These are phyloP conservation scores for Coryphaenoides rupestris DNA, from an alignment of 2,113 vertebrate species.

Conservation along the genomic window DNA sequence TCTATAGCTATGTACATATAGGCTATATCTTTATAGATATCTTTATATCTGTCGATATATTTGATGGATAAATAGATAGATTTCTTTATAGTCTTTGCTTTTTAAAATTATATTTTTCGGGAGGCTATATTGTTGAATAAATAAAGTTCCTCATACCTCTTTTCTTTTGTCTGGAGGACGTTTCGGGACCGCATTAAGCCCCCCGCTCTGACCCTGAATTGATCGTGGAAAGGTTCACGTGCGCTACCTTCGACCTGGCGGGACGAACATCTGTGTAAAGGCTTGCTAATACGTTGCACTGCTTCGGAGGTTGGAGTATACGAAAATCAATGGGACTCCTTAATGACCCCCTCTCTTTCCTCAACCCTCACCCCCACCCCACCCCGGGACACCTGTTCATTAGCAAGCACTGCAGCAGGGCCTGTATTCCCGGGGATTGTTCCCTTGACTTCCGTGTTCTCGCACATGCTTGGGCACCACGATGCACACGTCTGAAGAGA, in stretches of 20 bases:
- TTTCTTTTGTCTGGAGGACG: conserved; percentile 18
- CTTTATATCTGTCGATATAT: too few relatives aligned
- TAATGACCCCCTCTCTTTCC: conserved; percentile 2
- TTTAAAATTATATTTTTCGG: too few relatives aligned
- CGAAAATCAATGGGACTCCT: conserved; percentile 26
- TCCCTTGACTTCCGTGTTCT: background rate
- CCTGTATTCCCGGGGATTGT: background rate
- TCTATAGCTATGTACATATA: too few relatives aligned
- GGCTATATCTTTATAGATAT: too few relatives aligned
- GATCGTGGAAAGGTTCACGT: conserved; percentile 42
- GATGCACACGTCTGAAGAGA: conserved; percentile 8
- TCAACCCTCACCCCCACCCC: background rate
- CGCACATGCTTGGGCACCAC: too few relatives aligned
- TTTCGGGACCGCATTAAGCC: conserved; percentile 31
- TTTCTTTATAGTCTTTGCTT: too few relatives aligned
- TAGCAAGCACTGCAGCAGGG: conserved; percentile 14
- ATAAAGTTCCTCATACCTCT: conserved; percentile 7
- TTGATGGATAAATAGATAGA: too few relatives aligned
- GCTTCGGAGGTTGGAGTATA: conserved; percentile 5
- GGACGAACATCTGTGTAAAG: conserved; percentile 16
- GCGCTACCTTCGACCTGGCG: conserved; percentile 32
- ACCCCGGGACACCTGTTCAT: conserved; percentile 24
- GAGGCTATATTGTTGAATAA: too few relatives aligned
- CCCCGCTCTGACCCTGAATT: conserved; percentile 54
- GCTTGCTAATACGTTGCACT: conserved; percentile 28